Conservation (phyloP, 30 jellyfish, hydroid and myxozoan species). For the Aurelia aurita complex sp. Pacific region DNA sequence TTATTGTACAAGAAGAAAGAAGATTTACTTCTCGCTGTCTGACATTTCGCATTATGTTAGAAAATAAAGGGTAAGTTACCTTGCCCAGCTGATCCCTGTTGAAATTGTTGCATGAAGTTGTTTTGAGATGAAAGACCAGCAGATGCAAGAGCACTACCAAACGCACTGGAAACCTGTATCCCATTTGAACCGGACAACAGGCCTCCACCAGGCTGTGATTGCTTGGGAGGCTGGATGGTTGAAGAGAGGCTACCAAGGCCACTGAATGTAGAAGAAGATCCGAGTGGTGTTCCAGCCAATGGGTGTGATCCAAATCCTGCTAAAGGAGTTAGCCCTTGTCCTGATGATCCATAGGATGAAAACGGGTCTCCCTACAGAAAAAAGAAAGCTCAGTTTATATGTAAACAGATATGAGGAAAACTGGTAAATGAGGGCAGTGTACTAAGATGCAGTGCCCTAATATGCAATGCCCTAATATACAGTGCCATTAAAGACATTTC, state of each 20-base stretch:
- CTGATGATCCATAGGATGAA: slow-evolving; percentile 45
- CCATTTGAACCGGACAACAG: slow-evolving; percentile 56
- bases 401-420: too few species aligned
- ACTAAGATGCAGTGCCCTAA: too few species aligned
- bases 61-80: slow-evolving; percentile 19
- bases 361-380: slow-evolving; percentile 51
- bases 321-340: slow-evolving; percentile 60
- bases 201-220: slow-evolving; percentile 42
- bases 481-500: too few species aligned
- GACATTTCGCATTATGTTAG: not conserved
- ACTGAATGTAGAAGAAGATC: slow-evolving; percentile 67
- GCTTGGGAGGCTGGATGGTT: slow-evolving; percentile 67
- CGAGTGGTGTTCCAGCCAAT: slow-evolving; percentile 80
- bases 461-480: too few species aligned
- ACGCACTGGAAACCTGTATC: slow-evolving; percentile 38
- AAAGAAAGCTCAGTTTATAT: not conserved
- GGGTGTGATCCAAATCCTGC: slow-evolving; percentile 74
- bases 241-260: slow-evolving; percentile 86
- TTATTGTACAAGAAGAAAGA: too few species aligned
- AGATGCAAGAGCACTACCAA: slow-evolving; percentile 27
- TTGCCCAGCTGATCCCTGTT: slow-evolving; percentile 43
- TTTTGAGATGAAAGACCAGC: slow-evolving; percentile 53
- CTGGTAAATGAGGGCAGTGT: too few species aligned
- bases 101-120: slow-evolving; percentile 45
- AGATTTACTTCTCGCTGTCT: too few species aligned